Percentiles rank a stretch among this genome's conserved stretches.
Conservation (phyloP, 2,888 invertebrate genomes). For the Brenthis daphne region DNA sequence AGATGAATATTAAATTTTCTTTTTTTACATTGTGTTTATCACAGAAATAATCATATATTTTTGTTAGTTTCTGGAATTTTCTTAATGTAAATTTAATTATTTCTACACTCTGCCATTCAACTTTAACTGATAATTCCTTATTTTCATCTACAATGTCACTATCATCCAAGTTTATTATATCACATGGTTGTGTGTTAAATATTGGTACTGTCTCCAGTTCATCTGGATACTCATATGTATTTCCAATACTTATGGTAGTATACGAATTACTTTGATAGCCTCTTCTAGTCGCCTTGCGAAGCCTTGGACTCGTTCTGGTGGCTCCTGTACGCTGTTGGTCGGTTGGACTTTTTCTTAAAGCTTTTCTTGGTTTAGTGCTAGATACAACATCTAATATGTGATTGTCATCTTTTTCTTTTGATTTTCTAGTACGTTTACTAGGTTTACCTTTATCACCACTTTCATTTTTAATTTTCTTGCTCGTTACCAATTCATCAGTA, state of each 20-base stretch:
- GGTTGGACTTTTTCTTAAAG: background rate
- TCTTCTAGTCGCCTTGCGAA: conserved; percentile 27
- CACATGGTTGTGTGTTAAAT: conserved; percentile 50
- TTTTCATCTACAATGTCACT: conserved; percentile 54
- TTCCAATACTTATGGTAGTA: conserved; percentile 60
- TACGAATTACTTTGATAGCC: conserved; percentile 22
- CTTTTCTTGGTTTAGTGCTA: background rate
- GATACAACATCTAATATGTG: background rate
- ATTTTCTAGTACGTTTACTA: background rate
- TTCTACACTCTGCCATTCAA: conserved; percentile 71
- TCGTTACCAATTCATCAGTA: background rate
- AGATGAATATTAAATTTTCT: conserved; percentile 65
- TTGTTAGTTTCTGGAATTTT: conserved; percentile 63
- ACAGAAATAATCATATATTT: conserved; percentile 66
- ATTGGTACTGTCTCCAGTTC: conserved; percentile 52
- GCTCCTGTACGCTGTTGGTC: background rate
- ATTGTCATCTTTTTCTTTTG: background rate
- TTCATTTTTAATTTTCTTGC: background rate
- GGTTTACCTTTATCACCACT: background rate
- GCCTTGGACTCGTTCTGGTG: conserved; percentile 20
- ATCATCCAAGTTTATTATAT: conserved; percentile 41
- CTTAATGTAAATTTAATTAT: conserved; percentile 65
- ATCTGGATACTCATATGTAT: conserved; percentile 66
- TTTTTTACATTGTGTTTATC: conserved; percentile 56
- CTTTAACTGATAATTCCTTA: conserved; percentile 72